Base-by-base conservation (phyloP, 1,140 invertebrate genomes). In the Atta texana region DNA sequence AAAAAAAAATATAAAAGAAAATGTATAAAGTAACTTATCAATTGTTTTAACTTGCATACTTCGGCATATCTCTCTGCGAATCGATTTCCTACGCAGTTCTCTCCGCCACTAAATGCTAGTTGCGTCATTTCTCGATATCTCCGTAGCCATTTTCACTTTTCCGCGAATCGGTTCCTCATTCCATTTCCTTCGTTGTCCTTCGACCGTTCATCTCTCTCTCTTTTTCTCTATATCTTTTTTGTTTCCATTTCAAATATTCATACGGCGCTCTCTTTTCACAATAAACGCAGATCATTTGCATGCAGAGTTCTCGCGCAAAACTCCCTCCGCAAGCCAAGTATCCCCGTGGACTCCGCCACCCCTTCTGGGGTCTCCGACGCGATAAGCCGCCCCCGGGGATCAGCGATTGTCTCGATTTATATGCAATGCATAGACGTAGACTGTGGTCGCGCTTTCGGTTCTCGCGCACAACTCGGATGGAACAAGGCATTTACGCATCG, bases 241-340 rank as follows among this genome's bases (percentile, higher is more conserved):
- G 88, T 93, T 93, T 82, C 89, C 92, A 92, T 92, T 94, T 93
- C 92, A 93, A 93, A 91, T 94, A 94, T 94, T 94, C 93, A 93
- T 95, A 92, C 90, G 85, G 86, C 64, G 88, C 90, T 94, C 93
- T 94, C 94, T 94, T 93, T 92, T 94, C 91, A 93, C 93, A 94
- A 94, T 94, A 93, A 94, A 93, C 91, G 92, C 85, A 86, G 89
- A 90, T 93, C 93, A 94, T 94, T 95, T 95, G 93, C 93, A 94
- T 94, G 91, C 76, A 88, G 92, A 92, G 91, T 90, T 88, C 91
- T 89, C n/a, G 89, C 61, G 51, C 90, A 91, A 92, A 88, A 90
- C 89, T 88, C 89, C 87, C 21, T 75, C 49, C 21, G 57, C 51
- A 28, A 31, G 57, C 64, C 59, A 55, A 66, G 31, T 31, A 24